phyloP scores from a whole-genome alignment of 2,888 invertebrate species.

The Habroteleia sp. region DNA sequence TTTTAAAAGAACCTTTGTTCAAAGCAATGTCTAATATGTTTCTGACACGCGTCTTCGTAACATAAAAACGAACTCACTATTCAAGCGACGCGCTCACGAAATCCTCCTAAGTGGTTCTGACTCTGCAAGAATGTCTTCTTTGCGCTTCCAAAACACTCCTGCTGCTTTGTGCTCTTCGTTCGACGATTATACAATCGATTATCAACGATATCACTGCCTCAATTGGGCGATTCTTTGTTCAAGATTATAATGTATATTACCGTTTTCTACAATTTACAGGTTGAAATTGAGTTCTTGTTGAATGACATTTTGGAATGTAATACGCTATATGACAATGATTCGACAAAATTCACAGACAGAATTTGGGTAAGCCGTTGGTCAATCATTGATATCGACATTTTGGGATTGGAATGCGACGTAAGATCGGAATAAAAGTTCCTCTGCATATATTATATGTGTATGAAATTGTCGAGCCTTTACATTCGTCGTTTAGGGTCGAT shows the following conservation, averaged over 20 bases:
- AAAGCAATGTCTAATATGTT: slow-evolving; percentile 65
- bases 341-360: slow-evolving; percentile 10
- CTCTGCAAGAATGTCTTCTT: slow-evolving; percentile 70
- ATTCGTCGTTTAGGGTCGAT: not conserved
- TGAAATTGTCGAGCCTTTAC: not conserved
- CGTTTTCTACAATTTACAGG: slow-evolving; percentile 36
- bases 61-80: slow-evolving; percentile 66
- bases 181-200: slow-evolving; percentile 50
- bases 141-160: slow-evolving; percentile 51
- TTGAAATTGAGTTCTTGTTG: slow-evolving; percentile 26
- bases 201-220: slow-evolving; percentile 48
- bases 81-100: slow-evolving; percentile 52
- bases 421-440: not conserved
- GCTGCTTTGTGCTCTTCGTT: slow-evolving; percentile 27
- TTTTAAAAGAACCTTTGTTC: slow-evolving; percentile 38
- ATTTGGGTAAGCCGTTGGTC: slow-evolving; percentile 20
- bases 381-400: slow-evolving; percentile 15
- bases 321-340: slow-evolving; percentile 42
- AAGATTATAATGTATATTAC: slow-evolving; percentile 37
- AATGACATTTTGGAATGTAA: slow-evolving; percentile 46
- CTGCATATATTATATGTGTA: too few species aligned
- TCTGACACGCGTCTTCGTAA: slow-evolving; percentile 68
- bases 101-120: slow-evolving; percentile 68
- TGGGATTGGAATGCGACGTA: slow-evolving; percentile 12
- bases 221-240: slow-evolving; percentile 47